Conservation (phyloP, 2,113 vertebrate genomes). For the Eptesicus fuscus region DNA sequence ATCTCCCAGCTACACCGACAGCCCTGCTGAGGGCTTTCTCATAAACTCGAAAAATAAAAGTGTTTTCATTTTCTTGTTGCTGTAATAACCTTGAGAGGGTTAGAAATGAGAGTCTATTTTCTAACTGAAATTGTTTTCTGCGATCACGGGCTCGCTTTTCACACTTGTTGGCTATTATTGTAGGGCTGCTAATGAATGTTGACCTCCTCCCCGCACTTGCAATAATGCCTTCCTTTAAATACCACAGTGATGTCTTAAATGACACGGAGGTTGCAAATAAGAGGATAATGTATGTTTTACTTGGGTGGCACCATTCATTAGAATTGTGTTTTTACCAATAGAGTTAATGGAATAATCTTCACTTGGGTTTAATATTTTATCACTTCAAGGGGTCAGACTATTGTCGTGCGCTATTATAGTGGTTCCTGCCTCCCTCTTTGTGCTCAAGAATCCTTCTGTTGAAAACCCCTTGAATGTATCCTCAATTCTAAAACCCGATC, state of each 20-base stretch:
- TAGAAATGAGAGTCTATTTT: conserved; percentile 60
- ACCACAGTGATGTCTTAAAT: conserved; percentile 8
- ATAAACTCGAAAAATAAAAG: conserved; percentile 44
- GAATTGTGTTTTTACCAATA: conserved; percentile 31
- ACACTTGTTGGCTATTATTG: conserved; percentile 57
- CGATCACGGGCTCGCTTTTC: not conserved
- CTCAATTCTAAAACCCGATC: not conserved
- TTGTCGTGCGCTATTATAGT: not conserved
- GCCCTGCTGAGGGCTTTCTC: not conserved
- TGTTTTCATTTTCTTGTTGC: conserved; percentile 52
- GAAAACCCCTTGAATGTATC: not conserved
- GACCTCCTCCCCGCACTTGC: conserved; percentile 7
- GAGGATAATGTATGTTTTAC: conserved; percentile 39
- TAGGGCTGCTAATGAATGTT: conserved; percentile 45
- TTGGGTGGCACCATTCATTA: conserved; percentile 36
- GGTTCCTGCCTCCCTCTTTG: not conserved
- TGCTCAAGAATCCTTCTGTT: not conserved
- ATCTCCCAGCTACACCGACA: not conserved
- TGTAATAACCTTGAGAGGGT: conserved; percentile 16
- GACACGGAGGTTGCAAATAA: conserved; percentile 32
- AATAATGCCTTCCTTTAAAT: conserved; percentile 33
- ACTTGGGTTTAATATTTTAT: not conserved
- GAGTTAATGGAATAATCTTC: not conserved
- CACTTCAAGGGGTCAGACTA: not conserved
- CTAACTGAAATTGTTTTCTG: conserved; percentile 50